Conservation (phyloP, 2,113 vertebrate genomes). For the Oryzias melastigma region DNA sequence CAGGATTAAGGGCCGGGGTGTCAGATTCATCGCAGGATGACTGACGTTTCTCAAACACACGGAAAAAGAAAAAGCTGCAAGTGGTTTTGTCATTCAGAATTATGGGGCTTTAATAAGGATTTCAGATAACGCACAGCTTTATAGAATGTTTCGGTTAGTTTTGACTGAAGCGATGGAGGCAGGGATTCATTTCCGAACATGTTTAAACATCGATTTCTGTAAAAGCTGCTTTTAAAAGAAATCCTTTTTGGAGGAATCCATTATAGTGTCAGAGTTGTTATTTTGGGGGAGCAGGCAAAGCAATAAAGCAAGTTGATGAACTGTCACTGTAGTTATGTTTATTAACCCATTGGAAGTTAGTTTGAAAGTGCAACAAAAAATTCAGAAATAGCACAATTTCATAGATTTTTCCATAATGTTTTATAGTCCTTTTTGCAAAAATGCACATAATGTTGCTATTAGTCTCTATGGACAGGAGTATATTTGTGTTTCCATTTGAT, state of each 20-base stretch:
- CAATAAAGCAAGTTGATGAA: constrained; percentile 17
- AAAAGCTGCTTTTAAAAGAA: constrained; percentile 16
- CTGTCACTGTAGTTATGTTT: constrained; percentile 17
- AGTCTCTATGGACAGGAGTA: too few species aligned
- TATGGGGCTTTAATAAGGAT: too few species aligned
- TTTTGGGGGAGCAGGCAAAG: constrained; percentile 15
- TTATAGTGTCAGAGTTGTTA: constrained; percentile 17
- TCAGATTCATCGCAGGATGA: not conserved
- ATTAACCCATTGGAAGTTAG: not conserved
- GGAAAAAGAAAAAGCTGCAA: not conserved
- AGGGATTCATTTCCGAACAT: constrained; percentile 9
- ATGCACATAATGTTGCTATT: too few species aligned
- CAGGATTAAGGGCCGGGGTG: not conserved
- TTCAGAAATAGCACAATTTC: not conserved
- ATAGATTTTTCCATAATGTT: not conserved
- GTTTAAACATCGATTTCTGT: not conserved
- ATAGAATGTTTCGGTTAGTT: not conserved
- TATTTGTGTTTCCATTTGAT: too few species aligned
- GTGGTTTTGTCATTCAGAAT: not conserved
- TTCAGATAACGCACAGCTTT: too few species aligned
- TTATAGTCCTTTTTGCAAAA: too few species aligned
- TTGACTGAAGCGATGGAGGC: constrained; percentile 1
- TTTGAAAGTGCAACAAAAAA: not conserved
- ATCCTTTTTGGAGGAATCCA: constrained; percentile 13
- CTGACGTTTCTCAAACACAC: not conserved